phyloP scores from a whole-genome alignment of 23 tunicate genomes.

The Oikopleura dioica region DNA sequence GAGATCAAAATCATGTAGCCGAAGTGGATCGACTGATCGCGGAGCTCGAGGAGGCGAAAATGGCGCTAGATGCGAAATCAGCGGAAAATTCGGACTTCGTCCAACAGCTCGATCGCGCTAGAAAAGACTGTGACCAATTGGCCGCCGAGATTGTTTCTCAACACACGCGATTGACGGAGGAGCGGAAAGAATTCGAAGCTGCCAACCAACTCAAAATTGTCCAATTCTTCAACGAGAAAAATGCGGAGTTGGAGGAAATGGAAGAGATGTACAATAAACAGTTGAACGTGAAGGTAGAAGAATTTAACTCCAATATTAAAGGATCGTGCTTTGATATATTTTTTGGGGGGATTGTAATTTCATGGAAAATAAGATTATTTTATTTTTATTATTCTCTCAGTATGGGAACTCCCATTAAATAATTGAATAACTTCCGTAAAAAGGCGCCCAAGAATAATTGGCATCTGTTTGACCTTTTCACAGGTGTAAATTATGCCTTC shows the following conservation, averaged over 20 bases:
- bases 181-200: background rate
- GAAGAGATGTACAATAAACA: background rate
- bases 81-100: no score
- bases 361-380: background rate
- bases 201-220: background rate
- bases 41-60: no score
- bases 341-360: no score
- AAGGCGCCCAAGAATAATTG: no score
- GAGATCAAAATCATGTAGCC: no score
- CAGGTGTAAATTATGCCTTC: no score
- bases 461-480: no score
- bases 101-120: no score
- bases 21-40: no score
- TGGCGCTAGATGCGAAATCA: no score
- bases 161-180: background rate
- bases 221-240: background rate
- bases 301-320: background rate
- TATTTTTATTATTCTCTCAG: background rate
- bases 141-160: background rate
- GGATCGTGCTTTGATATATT: background rate
- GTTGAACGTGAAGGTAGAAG: background rate
- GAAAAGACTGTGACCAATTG: background rate
- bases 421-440: no score
- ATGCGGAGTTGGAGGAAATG: background rate
- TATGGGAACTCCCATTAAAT: no score